Conservation (phyloP, 2,888 invertebrate species). For the Hirtodrosophila histrioides region DNA sequence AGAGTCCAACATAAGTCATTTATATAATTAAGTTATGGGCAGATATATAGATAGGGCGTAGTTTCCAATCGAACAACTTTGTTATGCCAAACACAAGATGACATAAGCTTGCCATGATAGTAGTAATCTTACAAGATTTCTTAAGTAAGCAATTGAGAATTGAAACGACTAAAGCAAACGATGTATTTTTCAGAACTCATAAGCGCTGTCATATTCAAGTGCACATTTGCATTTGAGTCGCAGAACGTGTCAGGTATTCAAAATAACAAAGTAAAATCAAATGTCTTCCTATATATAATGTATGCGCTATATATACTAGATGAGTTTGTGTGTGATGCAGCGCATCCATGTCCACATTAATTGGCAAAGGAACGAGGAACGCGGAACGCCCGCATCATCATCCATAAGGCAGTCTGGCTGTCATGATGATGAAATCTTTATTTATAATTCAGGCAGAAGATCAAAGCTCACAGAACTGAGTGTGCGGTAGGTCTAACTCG, state of each 20-base stretch:
- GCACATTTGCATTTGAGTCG: conserved; percentile 44
- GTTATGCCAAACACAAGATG: conserved; percentile 30
- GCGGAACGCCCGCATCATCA: conserved; percentile 44
- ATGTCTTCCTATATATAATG: conserved; percentile 38
- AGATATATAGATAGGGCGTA: background rate
- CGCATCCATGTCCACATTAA: conserved; percentile 31
- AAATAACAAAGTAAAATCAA: conserved; percentile 41
- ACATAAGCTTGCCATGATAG: conserved; percentile 8
- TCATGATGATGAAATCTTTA: conserved; percentile 63
- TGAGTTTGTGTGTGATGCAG: no score
- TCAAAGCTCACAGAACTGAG: conserved; percentile 60
- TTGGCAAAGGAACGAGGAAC: conserved; percentile 53
- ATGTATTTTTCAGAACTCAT: conserved; percentile 18
- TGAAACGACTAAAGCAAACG: conserved; percentile 1
- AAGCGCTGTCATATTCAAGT: conserved; percentile 44
- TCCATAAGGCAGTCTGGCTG: conserved; percentile 20
- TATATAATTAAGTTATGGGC: no score
- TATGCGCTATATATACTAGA: conserved; percentile 5
- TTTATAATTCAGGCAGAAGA: conserved; percentile 65
- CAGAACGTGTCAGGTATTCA: conserved; percentile 42
- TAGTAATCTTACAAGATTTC: conserved; percentile 1
- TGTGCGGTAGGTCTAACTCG: conserved; percentile 63
- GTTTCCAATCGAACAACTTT: conserved; percentile 27
- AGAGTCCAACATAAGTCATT: no score
- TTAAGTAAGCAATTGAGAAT: conserved; percentile 10